phyloP scores from a whole-genome alignment of 2,797 vertebrate species.

The Cirrhinus mrigala region DNA sequence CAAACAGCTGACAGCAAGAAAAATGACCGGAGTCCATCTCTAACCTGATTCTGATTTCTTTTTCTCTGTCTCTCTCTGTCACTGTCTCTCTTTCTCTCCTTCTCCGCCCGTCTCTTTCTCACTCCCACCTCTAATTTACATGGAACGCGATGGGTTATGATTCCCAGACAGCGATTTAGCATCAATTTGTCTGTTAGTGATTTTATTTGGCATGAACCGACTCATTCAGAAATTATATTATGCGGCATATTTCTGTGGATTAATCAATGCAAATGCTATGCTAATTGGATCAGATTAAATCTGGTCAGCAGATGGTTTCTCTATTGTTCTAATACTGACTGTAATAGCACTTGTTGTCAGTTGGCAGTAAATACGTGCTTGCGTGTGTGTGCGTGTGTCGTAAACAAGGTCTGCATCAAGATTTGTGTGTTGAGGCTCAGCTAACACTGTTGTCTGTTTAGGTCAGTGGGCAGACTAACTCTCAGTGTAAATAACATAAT shows the following conservation, averaged over 20 bases:
- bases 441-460: neutral
- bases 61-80: neutral
- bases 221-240: constrained; percentile 45
- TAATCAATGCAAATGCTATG: constrained; percentile 62
- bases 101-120: constrained; percentile 43
- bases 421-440: constrained; percentile 13
- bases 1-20: constrained; percentile 33
- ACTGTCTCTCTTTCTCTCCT: constrained; percentile 20
- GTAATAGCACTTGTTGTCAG: constrained; percentile 28
- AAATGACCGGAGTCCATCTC: constrained; percentile 15
- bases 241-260: constrained; percentile 40
- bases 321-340: constrained; percentile 53
- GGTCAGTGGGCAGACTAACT: neutral
- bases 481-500: neutral
- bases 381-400: constrained; percentile 3
- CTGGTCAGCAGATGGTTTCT: constrained; percentile 55
- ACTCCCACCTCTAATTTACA: constrained; percentile 6
- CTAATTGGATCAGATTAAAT: constrained; percentile 54
- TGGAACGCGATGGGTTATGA: neutral
- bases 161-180: constrained; percentile 41
- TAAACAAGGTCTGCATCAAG: constrained; percentile 27
- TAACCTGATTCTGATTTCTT: constrained; percentile 20
- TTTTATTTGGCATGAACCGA: constrained; percentile 39
- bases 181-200: constrained; percentile 37
- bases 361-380: constrained; percentile 14